Conservation (phyloP, 1,140 invertebrate species). For the Drosophila biarmipes region DNA sequence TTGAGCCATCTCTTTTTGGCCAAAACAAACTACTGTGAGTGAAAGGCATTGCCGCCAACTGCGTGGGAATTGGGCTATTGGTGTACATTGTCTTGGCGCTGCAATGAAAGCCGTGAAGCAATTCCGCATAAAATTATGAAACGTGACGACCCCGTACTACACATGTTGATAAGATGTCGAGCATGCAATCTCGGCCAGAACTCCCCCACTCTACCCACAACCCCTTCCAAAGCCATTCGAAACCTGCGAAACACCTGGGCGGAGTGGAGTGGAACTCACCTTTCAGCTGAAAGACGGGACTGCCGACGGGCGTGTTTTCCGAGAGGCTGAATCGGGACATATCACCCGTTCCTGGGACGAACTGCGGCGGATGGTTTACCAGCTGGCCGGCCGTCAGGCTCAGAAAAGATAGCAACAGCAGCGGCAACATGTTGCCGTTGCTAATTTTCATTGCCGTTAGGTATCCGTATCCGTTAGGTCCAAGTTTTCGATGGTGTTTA, state of each 20-base stretch:
- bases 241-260: slow-evolving; percentile 6
- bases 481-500: slow-evolving; percentile 63
- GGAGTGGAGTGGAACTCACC: slow-evolving; percentile 77
- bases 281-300: slow-evolving; percentile 90
- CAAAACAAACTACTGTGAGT: slow-evolving; percentile 48
- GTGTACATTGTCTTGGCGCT: slow-evolving; percentile 42
- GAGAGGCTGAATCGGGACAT: slow-evolving; percentile 91
- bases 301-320: slow-evolving; percentile 90
- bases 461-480: slow-evolving; percentile 65
- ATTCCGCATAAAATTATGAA: slow-evolving; percentile 60
- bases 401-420: slow-evolving; percentile 36
- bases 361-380: slow-evolving; percentile 90
- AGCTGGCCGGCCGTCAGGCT: slow-evolving; percentile 57
- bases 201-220: not conserved
- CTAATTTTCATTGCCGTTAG: slow-evolving; percentile 73
- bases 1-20: slow-evolving; percentile 27
- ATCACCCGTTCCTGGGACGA: slow-evolving; percentile 90
- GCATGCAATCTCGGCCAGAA: slow-evolving; percentile 31
- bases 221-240: not conserved
- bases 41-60: slow-evolving; percentile 61
- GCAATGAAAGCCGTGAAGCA: slow-evolving; percentile 49
- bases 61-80: slow-evolving; percentile 71
- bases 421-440: slow-evolving; percentile 76
- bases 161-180: slow-evolving; percentile 48
- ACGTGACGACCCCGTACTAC: slow-evolving; percentile 42